phyloP scores from a whole-genome alignment of 1,140 invertebrate genomes.

The Halyomorpha halys region DNA sequence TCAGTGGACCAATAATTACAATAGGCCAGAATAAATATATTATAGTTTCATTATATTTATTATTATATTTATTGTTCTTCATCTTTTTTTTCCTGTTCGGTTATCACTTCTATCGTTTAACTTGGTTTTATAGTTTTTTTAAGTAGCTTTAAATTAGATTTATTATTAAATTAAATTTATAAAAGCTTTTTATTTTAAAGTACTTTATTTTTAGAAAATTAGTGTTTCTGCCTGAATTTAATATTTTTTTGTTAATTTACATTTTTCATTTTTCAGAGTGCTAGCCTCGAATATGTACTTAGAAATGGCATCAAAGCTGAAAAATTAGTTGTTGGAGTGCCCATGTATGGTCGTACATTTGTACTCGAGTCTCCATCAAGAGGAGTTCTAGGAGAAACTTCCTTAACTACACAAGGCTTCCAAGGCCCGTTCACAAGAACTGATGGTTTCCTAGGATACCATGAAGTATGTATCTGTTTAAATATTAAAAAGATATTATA shows the following conservation, averaged over 20 bases:
- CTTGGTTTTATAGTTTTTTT: too few species aligned
- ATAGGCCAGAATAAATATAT: too few species aligned
- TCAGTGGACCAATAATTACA: too few species aligned
- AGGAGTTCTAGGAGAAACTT: slow-evolving; percentile 39
- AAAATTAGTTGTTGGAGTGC: slow-evolving; percentile 72
- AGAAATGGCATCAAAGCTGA: slow-evolving; percentile 56
- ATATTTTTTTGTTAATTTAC: not conserved
- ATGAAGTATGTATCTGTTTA: slow-evolving; percentile 49
- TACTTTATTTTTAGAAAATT: too few species aligned
- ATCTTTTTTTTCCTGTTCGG: too few species aligned
- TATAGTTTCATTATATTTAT: too few species aligned
- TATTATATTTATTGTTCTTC: too few species aligned
- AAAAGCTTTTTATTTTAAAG: too few species aligned
- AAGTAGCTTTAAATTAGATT: too few species aligned
- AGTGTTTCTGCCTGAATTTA: too few species aligned
- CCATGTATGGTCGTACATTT: slow-evolving; percentile 76
- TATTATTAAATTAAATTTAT: too few species aligned
- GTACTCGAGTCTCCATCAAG: slow-evolving; percentile 40
- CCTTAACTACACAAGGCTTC: slow-evolving; percentile 45
- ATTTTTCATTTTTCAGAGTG: slow-evolving; percentile 43
- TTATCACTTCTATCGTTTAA: too few species aligned
- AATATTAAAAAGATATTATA: not conserved
- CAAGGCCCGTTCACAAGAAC: slow-evolving; percentile 67
- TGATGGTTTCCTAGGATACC: slow-evolving; percentile 77
- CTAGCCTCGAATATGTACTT: slow-evolving; percentile 62